Percentiles rank a stretch among this genome's conserved stretches.
These are phyloP conservation scores for Loxodonta africana DNA, from an alignment of 2,113 vertebrate genomes.

Conservation along the genomic window DNA sequence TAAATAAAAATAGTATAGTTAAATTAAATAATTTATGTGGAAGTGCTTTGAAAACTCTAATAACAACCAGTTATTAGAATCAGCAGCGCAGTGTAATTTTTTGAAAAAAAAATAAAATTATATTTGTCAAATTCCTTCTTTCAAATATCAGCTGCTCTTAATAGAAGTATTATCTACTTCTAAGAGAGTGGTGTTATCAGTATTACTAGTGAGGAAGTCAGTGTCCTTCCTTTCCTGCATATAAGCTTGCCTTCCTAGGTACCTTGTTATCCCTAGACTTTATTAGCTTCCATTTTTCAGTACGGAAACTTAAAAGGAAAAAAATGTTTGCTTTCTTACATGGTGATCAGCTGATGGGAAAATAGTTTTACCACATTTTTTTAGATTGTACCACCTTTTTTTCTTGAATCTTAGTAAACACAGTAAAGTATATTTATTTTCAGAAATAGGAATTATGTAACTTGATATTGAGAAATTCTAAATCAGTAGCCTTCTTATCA, in stretches of 20 bases:
- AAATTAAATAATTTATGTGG: rapidly evolving
- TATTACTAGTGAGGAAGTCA: not conserved
- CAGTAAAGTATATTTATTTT: not conserved
- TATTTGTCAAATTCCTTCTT: not conserved
- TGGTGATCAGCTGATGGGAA: not conserved
- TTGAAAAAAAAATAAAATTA: not conserved
- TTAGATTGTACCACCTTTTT: not conserved
- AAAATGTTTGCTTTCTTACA: not conserved
- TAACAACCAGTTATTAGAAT: not conserved
- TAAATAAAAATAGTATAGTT: rapidly evolving
- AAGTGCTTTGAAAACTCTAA: too few relatives aligned
- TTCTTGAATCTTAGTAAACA: not conserved
- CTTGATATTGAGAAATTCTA: not conserved
- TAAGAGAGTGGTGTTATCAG: rapidly evolving
- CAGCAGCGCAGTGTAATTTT: rapidly evolving
- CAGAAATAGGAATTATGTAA: not conserved
- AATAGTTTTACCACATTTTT: not conserved
- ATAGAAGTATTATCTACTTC: rapidly evolving
- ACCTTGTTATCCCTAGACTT: not conserved
- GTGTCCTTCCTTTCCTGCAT: not conserved
- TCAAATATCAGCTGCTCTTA: not conserved
- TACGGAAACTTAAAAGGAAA: not conserved
- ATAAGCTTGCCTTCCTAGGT: not conserved
- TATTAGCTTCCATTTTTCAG: too few relatives aligned
- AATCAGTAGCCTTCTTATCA: too few relatives aligned